These are phyloP conservation scores for Ceryle rudis DNA, from an alignment of 2,797 vertebrate species.

Conservation along the genomic window DNA sequence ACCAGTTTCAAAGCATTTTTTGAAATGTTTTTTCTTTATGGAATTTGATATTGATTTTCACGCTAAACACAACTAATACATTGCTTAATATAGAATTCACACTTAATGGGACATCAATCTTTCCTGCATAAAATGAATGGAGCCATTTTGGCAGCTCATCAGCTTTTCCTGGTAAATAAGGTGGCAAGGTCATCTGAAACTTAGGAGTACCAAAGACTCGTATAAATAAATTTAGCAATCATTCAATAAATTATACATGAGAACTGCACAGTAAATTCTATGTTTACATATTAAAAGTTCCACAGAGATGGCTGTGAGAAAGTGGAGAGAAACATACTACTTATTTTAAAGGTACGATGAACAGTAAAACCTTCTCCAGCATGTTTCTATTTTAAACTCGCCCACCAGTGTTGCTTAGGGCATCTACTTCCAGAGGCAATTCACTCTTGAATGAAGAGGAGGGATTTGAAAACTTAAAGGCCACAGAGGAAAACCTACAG, in stretches of 20 bases:
- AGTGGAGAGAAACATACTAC: background rate
- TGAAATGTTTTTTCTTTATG: background rate
- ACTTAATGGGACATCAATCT: conserved; percentile 41
- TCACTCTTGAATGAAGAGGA: conserved; percentile 30
- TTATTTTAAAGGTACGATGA: background rate
- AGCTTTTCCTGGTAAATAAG: conserved; percentile 43
- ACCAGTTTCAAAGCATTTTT: conserved; percentile 32
- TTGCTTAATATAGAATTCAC: conserved; percentile 44
- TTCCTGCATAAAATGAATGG: conserved; percentile 58
- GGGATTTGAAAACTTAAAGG: conserved; percentile 30
- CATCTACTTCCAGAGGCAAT: conserved; percentile 42
- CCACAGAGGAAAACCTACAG: background rate
- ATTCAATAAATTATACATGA: background rate
- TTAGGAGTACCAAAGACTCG: background rate
- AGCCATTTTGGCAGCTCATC: conserved; percentile 44
- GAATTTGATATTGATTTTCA: conserved; percentile 63
- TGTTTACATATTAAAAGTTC: conserved; percentile 5
- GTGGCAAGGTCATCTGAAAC: conserved; percentile 59
- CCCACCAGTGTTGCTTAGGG: conserved; percentile 18
- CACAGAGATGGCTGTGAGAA: conserved; percentile 8
- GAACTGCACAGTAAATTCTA: background rate
- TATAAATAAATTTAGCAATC: conserved; percentile 17
- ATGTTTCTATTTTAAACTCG: conserved; percentile 37
- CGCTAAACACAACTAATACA: conserved; percentile 39
- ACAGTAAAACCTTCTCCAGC: conserved; percentile 7